A percentile compares a stretch with the other conserved stretches of the same genome.
phyloP scores from a whole-genome alignment of 2,888 invertebrate species.

The Lathronympha strigana region DNA sequence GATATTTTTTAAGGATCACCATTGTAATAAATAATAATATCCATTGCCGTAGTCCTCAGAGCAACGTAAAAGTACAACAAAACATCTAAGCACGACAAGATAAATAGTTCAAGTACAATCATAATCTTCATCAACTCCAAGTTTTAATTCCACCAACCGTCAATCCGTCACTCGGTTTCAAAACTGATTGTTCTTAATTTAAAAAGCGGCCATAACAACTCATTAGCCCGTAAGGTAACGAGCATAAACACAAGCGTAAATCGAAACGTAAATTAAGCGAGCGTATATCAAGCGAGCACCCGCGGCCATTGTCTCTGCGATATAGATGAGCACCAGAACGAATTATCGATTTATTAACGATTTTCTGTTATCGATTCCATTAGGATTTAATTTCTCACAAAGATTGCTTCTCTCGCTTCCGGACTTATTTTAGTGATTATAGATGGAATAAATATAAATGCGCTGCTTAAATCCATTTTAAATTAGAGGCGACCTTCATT shows the following conservation, averaged over 20 bases:
- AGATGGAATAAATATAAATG: constrained; percentile 8
- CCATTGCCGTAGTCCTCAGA: background rate
- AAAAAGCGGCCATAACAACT: constrained; percentile 66
- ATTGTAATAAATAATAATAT: background rate
- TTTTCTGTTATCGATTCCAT: constrained; percentile 63
- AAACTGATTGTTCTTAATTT: constrained; percentile 68
- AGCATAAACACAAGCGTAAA: constrained; percentile 45
- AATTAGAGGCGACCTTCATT: constrained; percentile 32
- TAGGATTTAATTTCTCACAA: constrained; percentile 41
- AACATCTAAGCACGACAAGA: constrained; percentile 10
- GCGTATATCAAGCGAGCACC: constrained; percentile 78
- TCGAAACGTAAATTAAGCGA: constrained; percentile 61
- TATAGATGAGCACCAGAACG: constrained; percentile 51
- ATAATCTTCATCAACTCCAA: constrained; percentile 34
- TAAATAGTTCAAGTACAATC: constrained; percentile 21
- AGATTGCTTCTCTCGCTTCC: constrained; percentile 27
- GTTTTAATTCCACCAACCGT: constrained; percentile 48
- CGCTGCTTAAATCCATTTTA: constrained; percentile 22
- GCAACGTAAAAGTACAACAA: constrained; percentile 7
- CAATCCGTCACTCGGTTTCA: constrained; percentile 49
- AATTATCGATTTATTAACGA: constrained; percentile 53
- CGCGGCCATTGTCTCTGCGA: constrained; percentile 71
- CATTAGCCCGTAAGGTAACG: constrained; percentile 73
- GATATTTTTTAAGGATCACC: background rate
- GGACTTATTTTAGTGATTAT: constrained; percentile 18